Base-by-base conservation (phyloP, 2,113 vertebrate species). In the Campylorhamphus procurvoides region DNA sequence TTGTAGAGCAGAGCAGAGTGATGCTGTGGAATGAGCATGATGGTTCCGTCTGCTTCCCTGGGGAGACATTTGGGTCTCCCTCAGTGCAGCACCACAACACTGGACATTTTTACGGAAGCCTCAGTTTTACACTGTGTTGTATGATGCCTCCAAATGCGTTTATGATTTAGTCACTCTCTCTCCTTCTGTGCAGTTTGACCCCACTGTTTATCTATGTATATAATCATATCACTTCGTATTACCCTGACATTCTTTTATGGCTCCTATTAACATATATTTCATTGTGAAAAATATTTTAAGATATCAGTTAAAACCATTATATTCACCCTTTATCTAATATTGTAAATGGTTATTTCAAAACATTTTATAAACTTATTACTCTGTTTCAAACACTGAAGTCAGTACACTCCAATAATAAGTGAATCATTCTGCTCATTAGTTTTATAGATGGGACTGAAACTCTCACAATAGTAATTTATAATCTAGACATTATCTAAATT, bases 71-170 rank as follows among this genome's bases (percentile, higher is more conserved):
- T 33, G 7, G 6, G 29, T 52, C 59, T 47, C 19, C 62, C 12
- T 22, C 24, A n/a, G 8, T 33, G 39, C 62, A 78, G 18, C 14
- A 58, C 0, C 37, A 17, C 25, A 56, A 11, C 14, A 25, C 5
- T 28, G 37, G 33, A 5, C 9, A 5, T n/a, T 6, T 16, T n/a
- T 6, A 16, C 0, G 1, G 22, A 6, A 74, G 18, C 29, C 24
- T 71, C 8, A 37, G 33, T 40, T 71, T 66, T 59, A 22, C 6
- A 10, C 20, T 6, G 10, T 3, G 0, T 8, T 2, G 3, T 33
- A 18, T 6, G 52, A 23, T 1, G 4, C 14, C 17, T 60, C 40
- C 37, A 52, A 40, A 85, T 0, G 0, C 16, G 18, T 17, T 27
- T 35, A 37, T 18, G 46, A 33, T 67, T 59, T 19, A 28, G 37